Evolutionary conservation across 35 echinoderm and acorn worm species (phyloP).

Genomic region (Diadema setosum): DNA sequence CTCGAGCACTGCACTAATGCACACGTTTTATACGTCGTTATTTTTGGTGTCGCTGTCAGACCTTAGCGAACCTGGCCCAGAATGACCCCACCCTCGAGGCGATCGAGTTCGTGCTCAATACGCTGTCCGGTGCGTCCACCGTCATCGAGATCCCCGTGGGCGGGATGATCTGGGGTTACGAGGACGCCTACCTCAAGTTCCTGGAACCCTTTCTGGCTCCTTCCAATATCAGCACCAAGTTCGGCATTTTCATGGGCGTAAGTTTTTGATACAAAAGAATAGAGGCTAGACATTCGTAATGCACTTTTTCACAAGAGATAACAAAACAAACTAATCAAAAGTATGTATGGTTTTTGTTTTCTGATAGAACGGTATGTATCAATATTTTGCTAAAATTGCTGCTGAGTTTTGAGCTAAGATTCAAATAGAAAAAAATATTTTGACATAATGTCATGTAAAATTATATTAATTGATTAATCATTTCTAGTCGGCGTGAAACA

Average conservation of each 20-base stretch:
- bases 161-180: slow-evolving; percentile 66
- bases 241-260: slow-evolving; percentile 68
- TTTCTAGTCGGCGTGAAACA: no score
- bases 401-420: not conserved
- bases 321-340: not conserved
- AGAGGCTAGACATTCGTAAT: not conserved
- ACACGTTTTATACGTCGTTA: no score
- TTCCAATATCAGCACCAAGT: slow-evolving; percentile 29
- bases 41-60: no score
- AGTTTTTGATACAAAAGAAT: slow-evolving; percentile 7
- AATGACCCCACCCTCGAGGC: not conserved
- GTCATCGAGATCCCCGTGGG: slow-evolving; percentile 42
- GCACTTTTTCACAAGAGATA: not conserved
- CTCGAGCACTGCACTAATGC: no score
- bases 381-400: not conserved
- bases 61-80: slow-evolving; percentile 34
- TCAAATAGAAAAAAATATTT: not conserved
- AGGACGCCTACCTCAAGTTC: slow-evolving; percentile 44
- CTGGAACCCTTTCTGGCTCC: slow-evolving; percentile 2
- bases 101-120: not conserved
- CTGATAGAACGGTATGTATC: not conserved
- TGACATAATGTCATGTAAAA: no score
- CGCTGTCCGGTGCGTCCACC: not conserved
- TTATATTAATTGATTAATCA: no score
- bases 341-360: not conserved